These are phyloP conservation scores for Augochlorella aurata DNA, from an alignment of 2,888 invertebrate species.

Conservation along the genomic window DNA sequence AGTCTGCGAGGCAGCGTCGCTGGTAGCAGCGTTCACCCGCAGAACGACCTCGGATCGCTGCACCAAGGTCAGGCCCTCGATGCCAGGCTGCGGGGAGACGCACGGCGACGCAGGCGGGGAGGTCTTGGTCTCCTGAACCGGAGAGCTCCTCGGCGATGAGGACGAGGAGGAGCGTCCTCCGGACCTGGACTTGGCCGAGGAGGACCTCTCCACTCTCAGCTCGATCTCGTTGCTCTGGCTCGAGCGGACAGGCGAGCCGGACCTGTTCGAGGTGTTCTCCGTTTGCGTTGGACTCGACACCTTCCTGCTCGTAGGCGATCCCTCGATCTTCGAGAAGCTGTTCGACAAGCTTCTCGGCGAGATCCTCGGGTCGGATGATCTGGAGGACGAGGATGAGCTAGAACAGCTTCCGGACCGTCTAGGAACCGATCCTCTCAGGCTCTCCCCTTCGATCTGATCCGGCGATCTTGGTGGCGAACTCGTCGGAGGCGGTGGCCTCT, in stretches of 20 bases:
- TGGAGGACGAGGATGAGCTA: constrained; percentile 74
- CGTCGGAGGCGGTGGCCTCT: constrained; percentile 70
- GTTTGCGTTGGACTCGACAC: constrained; percentile 80
- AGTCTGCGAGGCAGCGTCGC: constrained; percentile 85
- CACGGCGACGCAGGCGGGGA: constrained; percentile 69
- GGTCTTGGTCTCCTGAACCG: constrained; percentile 65
- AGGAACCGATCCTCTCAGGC: constrained; percentile 78
- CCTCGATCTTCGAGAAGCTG: constrained; percentile 61
- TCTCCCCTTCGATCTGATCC: constrained; percentile 70
- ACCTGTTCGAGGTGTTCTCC: constrained; percentile 71
- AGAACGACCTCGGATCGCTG: constrained; percentile 86
- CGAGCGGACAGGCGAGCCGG: constrained; percentile 53
- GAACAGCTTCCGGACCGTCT: constrained; percentile 75
- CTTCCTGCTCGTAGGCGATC: constrained; percentile 65
- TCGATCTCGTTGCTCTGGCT: constrained; percentile 63
- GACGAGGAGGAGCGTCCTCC: constrained; percentile 66
- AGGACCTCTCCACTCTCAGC: constrained; percentile 57
- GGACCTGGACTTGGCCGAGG: constrained; percentile 61
- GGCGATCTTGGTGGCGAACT: constrained; percentile 75
- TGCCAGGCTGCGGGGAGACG: constrained; percentile 79
- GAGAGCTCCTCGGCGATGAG: constrained; percentile 73
- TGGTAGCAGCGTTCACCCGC: constrained; percentile 85
- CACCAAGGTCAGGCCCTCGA: constrained; percentile 84
- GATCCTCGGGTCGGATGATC: constrained; percentile 65
- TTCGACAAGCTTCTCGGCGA: constrained; percentile 63